phyloP scores from a whole-genome alignment of 2,888 invertebrate genomes.

The Mythimna loreyi region DNA sequence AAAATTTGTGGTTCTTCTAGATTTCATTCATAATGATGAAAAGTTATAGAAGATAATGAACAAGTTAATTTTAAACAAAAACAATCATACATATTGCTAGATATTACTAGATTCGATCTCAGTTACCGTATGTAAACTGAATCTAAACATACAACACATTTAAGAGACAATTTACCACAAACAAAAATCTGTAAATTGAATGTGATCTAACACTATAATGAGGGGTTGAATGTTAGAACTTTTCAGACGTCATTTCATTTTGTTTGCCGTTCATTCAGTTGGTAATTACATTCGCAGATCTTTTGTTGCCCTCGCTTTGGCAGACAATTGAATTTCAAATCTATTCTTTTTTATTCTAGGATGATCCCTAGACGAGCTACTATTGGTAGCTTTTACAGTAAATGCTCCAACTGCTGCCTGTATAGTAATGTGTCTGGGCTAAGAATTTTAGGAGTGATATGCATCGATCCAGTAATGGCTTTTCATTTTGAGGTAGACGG shows the following conservation, averaged over 20 bases:
- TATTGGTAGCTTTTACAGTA: constrained; percentile 67
- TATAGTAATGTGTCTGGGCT: constrained; percentile 70
- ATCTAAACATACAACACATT: constrained; percentile 8
- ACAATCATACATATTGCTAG: too few relatives aligned
- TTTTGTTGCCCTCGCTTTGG: constrained; percentile 77
- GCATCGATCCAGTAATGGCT: constrained; percentile 37
- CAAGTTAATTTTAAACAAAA: neutral
- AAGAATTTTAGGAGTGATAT: constrained; percentile 54
- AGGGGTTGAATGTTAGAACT: constrained; percentile 73
- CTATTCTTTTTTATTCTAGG: constrained; percentile 68
- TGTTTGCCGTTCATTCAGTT: constrained; percentile 72
- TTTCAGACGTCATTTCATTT: constrained; percentile 82
- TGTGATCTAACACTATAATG: constrained; percentile 58
- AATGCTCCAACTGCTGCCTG: constrained; percentile 50
- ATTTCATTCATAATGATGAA: too few relatives aligned
- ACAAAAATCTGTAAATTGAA: constrained; percentile 65
- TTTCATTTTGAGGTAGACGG: constrained; percentile 28
- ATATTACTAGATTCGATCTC: neutral
- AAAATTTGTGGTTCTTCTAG: neutral
- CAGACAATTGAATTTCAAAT: constrained; percentile 83
- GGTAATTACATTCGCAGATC: constrained; percentile 82
- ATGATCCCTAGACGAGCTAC: constrained; percentile 68
- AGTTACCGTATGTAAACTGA: neutral
- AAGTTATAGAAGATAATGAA: too few relatives aligned
- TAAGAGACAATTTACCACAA: constrained; percentile 35